Evolutionary conservation across 2,797 vertebrate species (phyloP), one percentile per base, ranked within the genome.

Genomic region (Gallinago nigripennis): DNA sequence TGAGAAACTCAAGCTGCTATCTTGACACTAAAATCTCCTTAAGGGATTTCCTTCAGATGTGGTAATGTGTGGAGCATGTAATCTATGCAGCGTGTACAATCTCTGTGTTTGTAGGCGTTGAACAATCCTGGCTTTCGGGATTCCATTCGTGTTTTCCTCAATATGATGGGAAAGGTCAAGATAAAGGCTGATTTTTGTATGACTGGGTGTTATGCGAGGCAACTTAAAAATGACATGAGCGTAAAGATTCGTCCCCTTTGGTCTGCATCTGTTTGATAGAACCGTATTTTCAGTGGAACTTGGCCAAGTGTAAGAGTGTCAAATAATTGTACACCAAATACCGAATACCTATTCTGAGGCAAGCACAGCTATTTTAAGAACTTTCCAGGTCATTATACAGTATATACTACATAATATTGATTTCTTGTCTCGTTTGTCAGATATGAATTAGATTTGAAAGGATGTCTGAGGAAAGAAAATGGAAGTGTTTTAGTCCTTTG

Each of bases 391-490:
- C 82, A 68, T 94, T 94, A 71, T 94, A 68, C 28, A 65, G 46
- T 54, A 33, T 43, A 65, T 50, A 51, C 57, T 23, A 64, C 76
- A 65, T 43, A 24, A 21, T 58, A 89, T 89, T 71, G 92, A 95
- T 96, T 93, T 83, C 84, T 90, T 37, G 16, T 96, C 88, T 91
- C 5, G 7, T 92, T 92, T 78, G 72, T 86, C 85, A 95, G 64
- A 51, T 83, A 71, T 41, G 72, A 79, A 93, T 92, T 70, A 81
- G 46, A 48, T 88, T 91, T 65, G 45, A 92, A 86, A 85, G 58
- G 50, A 81, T 86, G 87, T 35, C 41, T 69, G 33, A 69, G 82
- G 86, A 94, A 85, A 89, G 46, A 61, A 77, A 85, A 85, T 4
- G 45, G 58, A 41, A 48, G 50, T 31, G 28, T 25, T 88, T 91